Percentiles rank a stretch among this genome's conserved stretches.
Evolutionary conservation across 2,888 invertebrate genomes (phyloP).

Genomic region (Polymixis flavicincta): DNA sequence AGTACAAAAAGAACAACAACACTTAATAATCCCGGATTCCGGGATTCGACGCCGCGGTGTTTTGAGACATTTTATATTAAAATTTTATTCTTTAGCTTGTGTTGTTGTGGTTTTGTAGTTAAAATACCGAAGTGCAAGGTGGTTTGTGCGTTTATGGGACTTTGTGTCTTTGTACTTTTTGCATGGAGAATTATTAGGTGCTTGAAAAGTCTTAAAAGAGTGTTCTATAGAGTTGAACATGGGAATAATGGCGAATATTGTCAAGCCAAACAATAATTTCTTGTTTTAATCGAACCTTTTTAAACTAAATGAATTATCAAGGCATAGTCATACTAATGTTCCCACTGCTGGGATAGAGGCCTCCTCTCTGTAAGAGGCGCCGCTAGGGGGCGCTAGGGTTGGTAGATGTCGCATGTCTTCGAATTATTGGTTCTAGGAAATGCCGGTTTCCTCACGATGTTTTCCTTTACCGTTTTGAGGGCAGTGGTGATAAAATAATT

Average conservation of each 20-base stretch:
- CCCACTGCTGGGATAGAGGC: too few relatives aligned
- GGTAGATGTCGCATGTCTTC: too few relatives aligned
- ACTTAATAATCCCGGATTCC: constrained; percentile 79
- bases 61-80: constrained; percentile 70
- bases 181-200: constrained; percentile 9
- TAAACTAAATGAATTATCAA: neutral
- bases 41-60: constrained; percentile 75
- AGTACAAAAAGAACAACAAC: constrained; percentile 74
- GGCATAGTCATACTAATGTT: too few relatives aligned
- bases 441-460: too few relatives aligned
- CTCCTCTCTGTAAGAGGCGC: too few relatives aligned
- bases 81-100: constrained; percentile 65
- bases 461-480: too few relatives aligned
- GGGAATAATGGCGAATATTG: neutral
- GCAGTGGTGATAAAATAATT: neutral
- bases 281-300: neutral
- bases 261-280: neutral
- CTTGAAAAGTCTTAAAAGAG: neutral
- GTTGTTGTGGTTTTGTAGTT: constrained; percentile 57
- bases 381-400: too few relatives aligned
- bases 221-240: neutral
- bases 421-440: too few relatives aligned
- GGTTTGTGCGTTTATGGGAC: constrained; percentile 20
- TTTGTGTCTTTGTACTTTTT: constrained; percentile 4
- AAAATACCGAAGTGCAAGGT: constrained; percentile 47